Percentiles rank a stretch among this genome's conserved stretches.
Evolutionary conservation across 2,113 vertebrate genomes (phyloP).

Genomic region (Orientallactaga bullata): DNA sequence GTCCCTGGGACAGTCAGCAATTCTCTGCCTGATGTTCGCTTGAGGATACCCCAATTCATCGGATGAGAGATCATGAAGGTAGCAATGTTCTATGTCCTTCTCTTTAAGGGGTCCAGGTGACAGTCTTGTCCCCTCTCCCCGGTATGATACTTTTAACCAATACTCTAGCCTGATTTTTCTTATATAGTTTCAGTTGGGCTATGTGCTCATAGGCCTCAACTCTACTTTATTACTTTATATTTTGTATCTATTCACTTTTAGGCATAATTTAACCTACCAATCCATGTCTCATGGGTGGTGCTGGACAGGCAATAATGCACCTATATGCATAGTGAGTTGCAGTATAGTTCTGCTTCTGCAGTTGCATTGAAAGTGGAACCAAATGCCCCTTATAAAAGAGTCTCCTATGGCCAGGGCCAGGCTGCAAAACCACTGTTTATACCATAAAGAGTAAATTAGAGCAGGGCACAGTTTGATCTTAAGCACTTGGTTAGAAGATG

Average conservation of each 20-base stretch:
- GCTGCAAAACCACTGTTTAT: background rate
- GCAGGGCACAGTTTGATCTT: background rate
- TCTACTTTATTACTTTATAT: background rate
- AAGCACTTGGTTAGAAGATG: background rate
- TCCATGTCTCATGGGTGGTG: background rate
- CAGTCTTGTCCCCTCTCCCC: too few relatives aligned
- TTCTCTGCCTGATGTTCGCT: background rate
- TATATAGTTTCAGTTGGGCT: background rate
- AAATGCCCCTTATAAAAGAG: background rate
- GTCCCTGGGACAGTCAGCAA: background rate
- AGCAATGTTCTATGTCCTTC: background rate
- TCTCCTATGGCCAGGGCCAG: too few relatives aligned
- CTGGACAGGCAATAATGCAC: background rate
- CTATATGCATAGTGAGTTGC: accelerated
- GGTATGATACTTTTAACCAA: background rate
- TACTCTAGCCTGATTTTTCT: background rate
- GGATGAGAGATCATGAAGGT: too few relatives aligned
- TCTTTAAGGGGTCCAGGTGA: background rate
- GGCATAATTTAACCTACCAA: too few relatives aligned
- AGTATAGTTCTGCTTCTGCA: background rate
- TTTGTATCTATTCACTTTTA: background rate
- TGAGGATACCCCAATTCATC: background rate
- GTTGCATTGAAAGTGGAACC: too few relatives aligned
- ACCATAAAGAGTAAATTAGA: background rate
- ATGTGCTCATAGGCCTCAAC: background rate